Evolutionary conservation across 2,888 invertebrate species (phyloP), one percentile per base, ranked within the genome.

Genomic region (Sialis fuliginosa): DNA sequence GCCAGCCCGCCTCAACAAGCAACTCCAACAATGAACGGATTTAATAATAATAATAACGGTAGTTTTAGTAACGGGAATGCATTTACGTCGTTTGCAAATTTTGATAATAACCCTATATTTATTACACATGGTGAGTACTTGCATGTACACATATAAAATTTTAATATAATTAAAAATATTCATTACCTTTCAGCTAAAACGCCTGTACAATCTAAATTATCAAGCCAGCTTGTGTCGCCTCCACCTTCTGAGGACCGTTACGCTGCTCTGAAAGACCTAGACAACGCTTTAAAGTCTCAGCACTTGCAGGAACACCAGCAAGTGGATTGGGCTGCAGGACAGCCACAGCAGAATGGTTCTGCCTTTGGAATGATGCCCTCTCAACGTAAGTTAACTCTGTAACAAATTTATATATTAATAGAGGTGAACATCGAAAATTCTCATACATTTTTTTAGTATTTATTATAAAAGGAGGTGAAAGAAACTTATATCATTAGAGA

Each of bases 251-350:
- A 84, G 70, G 95, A 96, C 68, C 82, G 89, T 55, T 96, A 96
- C 68, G 93, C 95, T 53, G 93, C 95, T 45, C 74, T 96, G 50
- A 91, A 93, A 66, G 93, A 93, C 68, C 75, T 96, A 58, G 93
- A 95, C 63, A 71, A 77, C 61, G 80, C 79, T 57, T 64, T 81
- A 56, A 74, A 81, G 57, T 70, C 70, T 52, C 74, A 76, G 57
- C 69, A 71, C 34, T 54, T 55, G 51, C 62, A 65, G 61, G 69
- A 68, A 57, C 33, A 48, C 22, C 49, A 51, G 34, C 47, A 44
- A 30, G 48, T 40, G 6, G 45, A 48, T 39, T 44, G 44, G 45
- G 34, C 31, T 30, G 42, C 42, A 10, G 46, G 44, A 31, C 42
- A 42, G 10, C 31, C 42, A 9, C 42, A 13, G 9, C 13, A 30